Base-by-base conservation (phyloP, 2,888 invertebrate genomes). In the Hirudinaria manillensis region DNA sequence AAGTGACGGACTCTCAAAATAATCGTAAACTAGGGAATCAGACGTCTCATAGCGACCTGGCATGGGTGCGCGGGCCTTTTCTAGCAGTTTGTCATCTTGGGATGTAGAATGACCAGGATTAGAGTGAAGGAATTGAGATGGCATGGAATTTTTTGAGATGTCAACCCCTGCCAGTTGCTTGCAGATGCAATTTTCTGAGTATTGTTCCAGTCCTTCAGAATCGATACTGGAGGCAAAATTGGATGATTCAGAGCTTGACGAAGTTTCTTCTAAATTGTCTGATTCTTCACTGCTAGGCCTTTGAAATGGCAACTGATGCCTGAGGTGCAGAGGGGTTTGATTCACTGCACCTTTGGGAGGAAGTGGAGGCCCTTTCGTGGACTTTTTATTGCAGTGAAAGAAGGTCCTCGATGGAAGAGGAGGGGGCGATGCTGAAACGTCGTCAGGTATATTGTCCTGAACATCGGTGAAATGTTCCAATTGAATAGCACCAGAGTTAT, bases 1-100 rank as follows among this genome's bases (percentile, higher is more conserved):
- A 45, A 61, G 61, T 61, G 61, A 13, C 13, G 29, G 61, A 10
- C 29, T 61, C 19, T 29, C 29, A 29, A 61, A 61, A 86, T 94
- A 94, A 84, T 94, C 94, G 81, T 93, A 94, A 70, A 93, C 93
- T 0, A 94, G 94, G 78, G 80, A 83, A 82, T 93, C 93, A 70
- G 90, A 89, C 80, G 88, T 84, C 79, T 84, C 85, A 80, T 85
- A 85, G 79, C 85, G 3, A 89, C 90, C 77, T 89, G 81, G 78
- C 53, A 78, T 76, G 24, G 72, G 70, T 3, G 75, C 70, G 3
- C 55, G 21, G 10, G 34, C 56, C 10, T 75, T 67, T 29, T 75
- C 61, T 3, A 61, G 34, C 21, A 72, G n/a, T 51, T 72, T 75
- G 10, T 51, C 75, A 16, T 66, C 68, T 29, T 61, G 67, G 24